Evolutionary conservation across 1,140 invertebrate genomes (phyloP).

Genomic region (Drosophila sechellia): DNA sequence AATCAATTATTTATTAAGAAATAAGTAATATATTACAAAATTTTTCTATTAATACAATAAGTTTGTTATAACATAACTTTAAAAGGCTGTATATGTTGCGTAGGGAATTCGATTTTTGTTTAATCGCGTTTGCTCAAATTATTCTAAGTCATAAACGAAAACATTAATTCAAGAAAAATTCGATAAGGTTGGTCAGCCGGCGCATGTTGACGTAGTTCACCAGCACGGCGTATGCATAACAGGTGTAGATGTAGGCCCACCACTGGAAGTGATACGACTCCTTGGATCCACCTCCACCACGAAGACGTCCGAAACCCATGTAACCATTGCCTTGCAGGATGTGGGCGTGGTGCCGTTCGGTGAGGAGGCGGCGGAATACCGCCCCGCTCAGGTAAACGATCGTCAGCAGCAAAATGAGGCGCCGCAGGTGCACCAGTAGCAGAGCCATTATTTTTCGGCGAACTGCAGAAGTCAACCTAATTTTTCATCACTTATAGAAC

Average conservation of each 20-base stretch:
- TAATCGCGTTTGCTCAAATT: background rate
- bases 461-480: slow-evolving; percentile 1
- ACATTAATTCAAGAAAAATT: slow-evolving; percentile 59
- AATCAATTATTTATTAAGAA: no score
- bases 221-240: slow-evolving; percentile 66
- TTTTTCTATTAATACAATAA: no score
- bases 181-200: slow-evolving; percentile 70
- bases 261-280: slow-evolving; percentile 77
- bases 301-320: slow-evolving; percentile 16
- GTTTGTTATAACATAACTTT: no score
- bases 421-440: slow-evolving; percentile 74
- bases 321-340: slow-evolving; percentile 56
- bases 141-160: background rate
- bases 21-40: no score
- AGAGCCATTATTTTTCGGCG: slow-evolving; percentile 54
- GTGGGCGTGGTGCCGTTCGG: slow-evolving; percentile 63
- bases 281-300: slow-evolving; percentile 40
- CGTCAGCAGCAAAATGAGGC: slow-evolving; percentile 75
- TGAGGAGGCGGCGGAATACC: slow-evolving; percentile 65
- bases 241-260: slow-evolving; percentile 82
- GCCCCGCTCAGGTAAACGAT: slow-evolving; percentile 74
- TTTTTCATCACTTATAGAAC: slow-evolving; percentile 6
- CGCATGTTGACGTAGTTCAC: slow-evolving; percentile 72
- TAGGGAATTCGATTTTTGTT: no score
- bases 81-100: no score